Evolutionary conservation across 1,140 invertebrate genomes (phyloP), one percentile per base, ranked within the genome.

Genomic region (Sycophila sp.): DNA sequence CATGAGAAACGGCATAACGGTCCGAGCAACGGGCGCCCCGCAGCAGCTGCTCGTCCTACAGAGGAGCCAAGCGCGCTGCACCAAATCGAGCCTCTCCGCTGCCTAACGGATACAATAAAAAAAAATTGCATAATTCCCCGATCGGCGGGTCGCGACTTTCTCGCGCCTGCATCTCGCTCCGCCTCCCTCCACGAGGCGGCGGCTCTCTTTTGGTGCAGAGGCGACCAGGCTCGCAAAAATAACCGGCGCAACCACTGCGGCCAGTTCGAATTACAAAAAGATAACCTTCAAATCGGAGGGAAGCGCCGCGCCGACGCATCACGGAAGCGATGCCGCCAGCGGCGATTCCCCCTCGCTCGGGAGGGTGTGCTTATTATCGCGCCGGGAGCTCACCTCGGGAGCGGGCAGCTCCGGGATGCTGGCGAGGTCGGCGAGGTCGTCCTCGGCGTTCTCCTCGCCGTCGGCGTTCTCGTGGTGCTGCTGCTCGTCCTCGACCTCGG

Each of bases 401-500:
- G 84, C 77, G 36, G 79, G 82, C 10, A 86, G 67, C 65, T 86
- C 85, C 0, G 84, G 84, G 22, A 83, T 79, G 47, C 63, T 77
- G 24, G 81, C 76, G 26, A 83, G 69, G 53, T 82, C 81, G 17
- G 81, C 75, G 36, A 78, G 77, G 58, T 82, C 77, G 10, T 84
- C 81, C 38, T 83, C 83, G 28, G 75, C 73, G 28, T 81, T 76
- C 53, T 85, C 84, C 30, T 85, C 85, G 47, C 77, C 80, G 40
- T 85, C 83, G 32, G 64, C 76, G 55, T 81, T 81, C 1, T 77
- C 77, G 40, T 78, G 81, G 75, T 76, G 77, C 53, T n/a, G n/a
- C n/a, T 85, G 77, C 30, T 80, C 82, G 51, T 84, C 85, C 19
- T 87, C 85, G 22, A 80, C 73, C 2, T 86, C 85, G 15, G 83